Evolutionary conservation across 2,797 vertebrate genomes (phyloP), one percentile per base, ranked within the genome.

Genomic region (Pempheris klunzingeri): DNA sequence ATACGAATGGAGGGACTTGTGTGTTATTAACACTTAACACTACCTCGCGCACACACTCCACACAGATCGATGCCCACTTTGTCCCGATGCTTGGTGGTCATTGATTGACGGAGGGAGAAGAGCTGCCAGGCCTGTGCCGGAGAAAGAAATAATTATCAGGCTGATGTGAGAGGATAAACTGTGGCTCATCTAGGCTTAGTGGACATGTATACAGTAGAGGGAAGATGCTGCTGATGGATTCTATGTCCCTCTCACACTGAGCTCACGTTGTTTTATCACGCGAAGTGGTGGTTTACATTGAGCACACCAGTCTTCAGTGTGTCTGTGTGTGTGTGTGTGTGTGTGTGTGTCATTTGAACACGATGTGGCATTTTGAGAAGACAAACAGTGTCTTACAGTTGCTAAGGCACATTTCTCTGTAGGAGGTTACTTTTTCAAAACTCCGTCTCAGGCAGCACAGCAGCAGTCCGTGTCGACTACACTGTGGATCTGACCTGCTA

Each of bases 21-120:
- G 34, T 66, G 72, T 83, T 71, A 59, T 71, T 65, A 77, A 50
- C 52, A 77, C 62, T 69, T 81, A n/a, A n/a, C n/a, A n/a, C 81
- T 55, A 52, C 34, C 41, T 58, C 94, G 92, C 94, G 92, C 91
- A 94, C 90, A 91, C 90, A 93, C 87, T 93, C 43, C 39, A 84
- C 94, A 92, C 90, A 93, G 96, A 96, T 97, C 96, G 93, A 97
- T 96, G 93, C 83, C 92, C 94, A 88, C 90, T 95, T 94, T 94
- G 95, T 95, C 95, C 94, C 94, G 91, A 92, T 91, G 94, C 94
- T 94, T 92, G 72, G 85, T 93, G 95, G 94, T 93, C 94, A 96
- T 77, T 74, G 84, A 88, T 95, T 95, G 95, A 96, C 94, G 93
- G 93, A 90, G 89, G 89, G 90, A 93, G 92, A 94, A 93, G 94